A percentile compares a stretch with the other conserved stretches of the same genome.
These are phyloP conservation scores for Chanos chanos DNA, from an alignment of 2,797 vertebrate species.

Conservation along the genomic window DNA sequence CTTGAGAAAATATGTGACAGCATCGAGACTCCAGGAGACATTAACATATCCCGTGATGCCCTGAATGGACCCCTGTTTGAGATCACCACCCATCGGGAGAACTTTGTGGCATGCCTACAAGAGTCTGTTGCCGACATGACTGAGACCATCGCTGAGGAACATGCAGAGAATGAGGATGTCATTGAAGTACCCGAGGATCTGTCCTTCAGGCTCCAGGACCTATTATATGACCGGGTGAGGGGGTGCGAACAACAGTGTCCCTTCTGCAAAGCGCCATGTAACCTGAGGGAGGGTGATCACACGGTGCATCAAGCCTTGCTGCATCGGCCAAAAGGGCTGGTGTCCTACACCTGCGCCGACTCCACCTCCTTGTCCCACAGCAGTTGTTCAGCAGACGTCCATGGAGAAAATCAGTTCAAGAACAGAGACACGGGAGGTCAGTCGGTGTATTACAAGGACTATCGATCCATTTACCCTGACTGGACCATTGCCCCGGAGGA, in stretches of 20 bases:
- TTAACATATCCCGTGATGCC: constrained; percentile 45
- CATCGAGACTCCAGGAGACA: constrained; percentile 54
- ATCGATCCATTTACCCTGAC: constrained; percentile 46
- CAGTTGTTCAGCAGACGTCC: constrained; percentile 36
- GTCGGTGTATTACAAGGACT: constrained; percentile 34
- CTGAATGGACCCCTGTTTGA: constrained; percentile 62
- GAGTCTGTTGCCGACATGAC: constrained; percentile 54
- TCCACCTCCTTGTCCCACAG: constrained; percentile 31
- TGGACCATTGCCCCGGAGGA: constrained; percentile 51
- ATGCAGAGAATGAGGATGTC: constrained; percentile 44
- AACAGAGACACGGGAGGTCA: constrained; percentile 27
- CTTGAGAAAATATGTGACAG: constrained; percentile 59
- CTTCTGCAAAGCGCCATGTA: constrained; percentile 64
- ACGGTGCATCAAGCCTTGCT: constrained; percentile 54
- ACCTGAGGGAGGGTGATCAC: constrained; percentile 48
- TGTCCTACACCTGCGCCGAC: constrained; percentile 39
- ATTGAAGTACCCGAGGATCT: constrained; percentile 51
- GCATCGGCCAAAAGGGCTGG: constrained; percentile 62
- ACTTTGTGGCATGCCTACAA: constrained; percentile 58
- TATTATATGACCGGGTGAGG: constrained; percentile 54
- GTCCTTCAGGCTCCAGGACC: constrained; percentile 52
- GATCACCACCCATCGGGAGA: constrained; percentile 54
- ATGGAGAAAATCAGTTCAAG: constrained; percentile 15
- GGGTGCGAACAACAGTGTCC: constrained; percentile 66
- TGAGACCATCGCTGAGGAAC: constrained; percentile 51